Conservation (phyloP, 2,888 invertebrate genomes). For the Pseudanteris insignis region DNA sequence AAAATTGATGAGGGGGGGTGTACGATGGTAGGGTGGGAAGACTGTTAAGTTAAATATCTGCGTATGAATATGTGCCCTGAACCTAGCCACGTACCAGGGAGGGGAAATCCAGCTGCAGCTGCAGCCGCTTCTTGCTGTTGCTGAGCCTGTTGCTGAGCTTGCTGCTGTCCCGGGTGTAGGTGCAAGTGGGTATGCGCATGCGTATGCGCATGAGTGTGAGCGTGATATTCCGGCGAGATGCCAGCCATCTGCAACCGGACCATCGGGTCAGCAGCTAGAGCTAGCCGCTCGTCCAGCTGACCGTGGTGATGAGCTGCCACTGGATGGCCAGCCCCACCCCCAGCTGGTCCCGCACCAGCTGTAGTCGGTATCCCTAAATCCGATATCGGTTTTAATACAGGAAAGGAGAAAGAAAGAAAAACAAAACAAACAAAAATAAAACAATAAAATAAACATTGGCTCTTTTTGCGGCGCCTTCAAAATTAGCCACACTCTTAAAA, state of each 20-base stretch:
- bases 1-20: conserved; percentile 24
- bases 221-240: conserved; percentile 87
- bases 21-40: conserved; percentile 22
- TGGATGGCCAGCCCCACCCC: conserved; percentile 69
- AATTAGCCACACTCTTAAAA: too few species aligned
- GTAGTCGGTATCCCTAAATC: conserved; percentile 66
- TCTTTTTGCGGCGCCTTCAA: too few species aligned
- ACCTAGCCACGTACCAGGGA: conserved; percentile 65
- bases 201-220: conserved; percentile 91
- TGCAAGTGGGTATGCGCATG: conserved; percentile 91
- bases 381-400: too few species aligned
- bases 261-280: conserved; percentile 90
- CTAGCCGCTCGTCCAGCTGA: conserved; percentile 80
- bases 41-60: conserved; percentile 30
- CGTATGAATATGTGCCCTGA: conserved; percentile 53
- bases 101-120: conserved; percentile 66
- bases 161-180: conserved; percentile 82
- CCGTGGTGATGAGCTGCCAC: conserved; percentile 72
- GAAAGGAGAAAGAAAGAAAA: too few species aligned
- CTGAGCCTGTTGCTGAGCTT: conserved; percentile 72
- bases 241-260: conserved; percentile 93
- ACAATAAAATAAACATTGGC: too few species aligned
- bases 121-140: conserved; percentile 75
- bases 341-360: conserved; percentile 63
- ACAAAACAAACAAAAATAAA: too few species aligned